Percentiles rank a stretch among this genome's conserved stretches.
phyloP scores from a whole-genome alignment of 2,888 invertebrate species.

The Glyphotaelius pellucidus region DNA sequence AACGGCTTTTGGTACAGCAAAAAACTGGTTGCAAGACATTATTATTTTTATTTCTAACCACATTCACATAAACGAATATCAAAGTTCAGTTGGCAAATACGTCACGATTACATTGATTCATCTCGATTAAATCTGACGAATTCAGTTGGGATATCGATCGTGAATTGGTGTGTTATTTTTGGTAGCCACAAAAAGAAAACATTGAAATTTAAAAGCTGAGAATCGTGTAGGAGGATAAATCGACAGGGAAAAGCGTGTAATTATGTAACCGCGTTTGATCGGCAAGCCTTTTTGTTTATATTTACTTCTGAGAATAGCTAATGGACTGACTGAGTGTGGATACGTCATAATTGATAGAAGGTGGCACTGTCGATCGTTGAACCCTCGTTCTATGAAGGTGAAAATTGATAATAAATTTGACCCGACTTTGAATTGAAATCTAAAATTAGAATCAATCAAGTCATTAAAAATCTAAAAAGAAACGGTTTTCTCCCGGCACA shows the following conservation, averaged over 20 bases:
- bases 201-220: not conserved
- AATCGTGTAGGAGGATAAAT: not conserved
- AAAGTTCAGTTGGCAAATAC: constrained; percentile 17
- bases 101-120: constrained; percentile 1
- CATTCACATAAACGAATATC: not conserved
- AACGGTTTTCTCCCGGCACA: too few species aligned
- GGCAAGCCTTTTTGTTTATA: not conserved
- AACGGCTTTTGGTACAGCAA: not conserved
- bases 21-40: not conserved
- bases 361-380: not conserved
- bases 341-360: not conserved
- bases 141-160: not conserved
- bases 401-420: not conserved
- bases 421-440: too few species aligned
- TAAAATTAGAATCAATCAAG: too few species aligned
- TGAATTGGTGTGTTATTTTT: not conserved
- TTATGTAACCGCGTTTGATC: not conserved
- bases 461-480: too few species aligned
- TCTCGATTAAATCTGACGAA: not conserved
- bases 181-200: constrained; percentile 25
- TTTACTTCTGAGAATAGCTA: not conserved
- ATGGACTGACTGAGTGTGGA: not conserved
- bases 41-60: not conserved
- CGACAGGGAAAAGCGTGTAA: constrained; percentile 5
- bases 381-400: not conserved